These are phyloP conservation scores for Whitmania pigra DNA, from an alignment of 1,140 invertebrate genomes.

Conservation along the genomic window DNA sequence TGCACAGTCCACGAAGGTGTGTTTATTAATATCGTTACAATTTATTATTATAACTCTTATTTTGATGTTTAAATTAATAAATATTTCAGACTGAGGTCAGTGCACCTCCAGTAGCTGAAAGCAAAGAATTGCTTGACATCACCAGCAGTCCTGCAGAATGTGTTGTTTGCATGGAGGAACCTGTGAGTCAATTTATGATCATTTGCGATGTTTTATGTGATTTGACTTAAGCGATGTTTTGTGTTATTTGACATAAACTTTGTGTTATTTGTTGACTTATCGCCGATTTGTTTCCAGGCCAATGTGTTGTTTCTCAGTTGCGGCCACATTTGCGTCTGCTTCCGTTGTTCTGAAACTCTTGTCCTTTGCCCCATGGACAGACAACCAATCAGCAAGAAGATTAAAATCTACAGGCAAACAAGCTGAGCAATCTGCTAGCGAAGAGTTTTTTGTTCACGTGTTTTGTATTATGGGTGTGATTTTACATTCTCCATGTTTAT, in stretches of 20 bases:
- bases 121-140: slow-evolving; percentile 23
- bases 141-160: slow-evolving; percentile 48
- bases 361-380: slow-evolving; percentile 63
- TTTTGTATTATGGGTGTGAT: too few relatives aligned
- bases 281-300: too few relatives aligned
- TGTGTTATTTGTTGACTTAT: too few relatives aligned
- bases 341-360: slow-evolving; percentile 48
- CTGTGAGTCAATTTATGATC: slow-evolving; percentile 29
- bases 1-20: too few relatives aligned
- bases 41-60: not conserved
- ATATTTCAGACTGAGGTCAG: not conserved
- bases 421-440: too few relatives aligned
- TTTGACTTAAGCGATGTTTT: too few relatives aligned
- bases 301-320: slow-evolving; percentile 59
- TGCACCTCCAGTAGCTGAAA: not conserved
- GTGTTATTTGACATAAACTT: too few relatives aligned
- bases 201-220: too few relatives aligned
- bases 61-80: too few relatives aligned
- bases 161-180: slow-evolving; percentile 63
- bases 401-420: slow-evolving; percentile 17
- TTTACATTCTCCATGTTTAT: too few relatives aligned
- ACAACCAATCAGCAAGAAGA: slow-evolving; percentile 47
- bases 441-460: too few relatives aligned
- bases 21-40: too few relatives aligned
- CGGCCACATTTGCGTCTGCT: slow-evolving; percentile 69